Evolutionary conservation across 2,113 vertebrate species (phyloP).

Genomic region (Perca fluviatilis): DNA sequence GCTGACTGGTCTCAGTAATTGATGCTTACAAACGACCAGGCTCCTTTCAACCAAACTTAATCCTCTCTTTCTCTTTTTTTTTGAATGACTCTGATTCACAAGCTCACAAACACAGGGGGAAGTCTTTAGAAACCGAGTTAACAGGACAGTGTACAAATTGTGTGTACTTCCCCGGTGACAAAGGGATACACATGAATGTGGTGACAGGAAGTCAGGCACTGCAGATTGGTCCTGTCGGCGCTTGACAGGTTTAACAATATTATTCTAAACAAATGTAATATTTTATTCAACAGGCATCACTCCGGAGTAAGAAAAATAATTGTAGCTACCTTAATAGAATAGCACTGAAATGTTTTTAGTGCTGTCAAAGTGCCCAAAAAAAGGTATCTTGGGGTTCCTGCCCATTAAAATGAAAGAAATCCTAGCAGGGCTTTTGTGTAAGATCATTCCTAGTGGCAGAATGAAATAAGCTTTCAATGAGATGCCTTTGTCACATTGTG

Average conservation of each 20-base stretch:
- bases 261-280: constrained; percentile 55
- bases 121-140: constrained; percentile 51
- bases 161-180: constrained; percentile 42
- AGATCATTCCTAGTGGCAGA: constrained; percentile 28
- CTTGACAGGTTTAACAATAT: constrained; percentile 54
- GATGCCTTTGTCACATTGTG: constrained; percentile 43
- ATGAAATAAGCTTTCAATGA: constrained; percentile 37
- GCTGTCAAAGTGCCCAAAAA: background rate
- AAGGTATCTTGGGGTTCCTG: constrained; percentile 19
- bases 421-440: constrained; percentile 41
- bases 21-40: constrained; percentile 60
- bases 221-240: constrained; percentile 45
- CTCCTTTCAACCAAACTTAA: constrained; percentile 72
- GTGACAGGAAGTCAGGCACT: constrained; percentile 56
- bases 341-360: constrained; percentile 16
- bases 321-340: constrained; percentile 26
- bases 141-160: constrained; percentile 26
- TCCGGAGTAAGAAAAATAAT: constrained; percentile 26
- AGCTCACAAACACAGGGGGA: constrained; percentile 50
- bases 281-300: constrained; percentile 59
- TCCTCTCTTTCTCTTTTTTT: constrained; percentile 58
- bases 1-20: constrained; percentile 66
- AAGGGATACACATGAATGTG: constrained; percentile 29
- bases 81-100: constrained; percentile 53
- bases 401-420: constrained; percentile 54